Evolutionary conservation across 2,888 invertebrate genomes (phyloP), one percentile per base, ranked within the genome.

Genomic region (Tenthredo scrophulariae): DNA sequence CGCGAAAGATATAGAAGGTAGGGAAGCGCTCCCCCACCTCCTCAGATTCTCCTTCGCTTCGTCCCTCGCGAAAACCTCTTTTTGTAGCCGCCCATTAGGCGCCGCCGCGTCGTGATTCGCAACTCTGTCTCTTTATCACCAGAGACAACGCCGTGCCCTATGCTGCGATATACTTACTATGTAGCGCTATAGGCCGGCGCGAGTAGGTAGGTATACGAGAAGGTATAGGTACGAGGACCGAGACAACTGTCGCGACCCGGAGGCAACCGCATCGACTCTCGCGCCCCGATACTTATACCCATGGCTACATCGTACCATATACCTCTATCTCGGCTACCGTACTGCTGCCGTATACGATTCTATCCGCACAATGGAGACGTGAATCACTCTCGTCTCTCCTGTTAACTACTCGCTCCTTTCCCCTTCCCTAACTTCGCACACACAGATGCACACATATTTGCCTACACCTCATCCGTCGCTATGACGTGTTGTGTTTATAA

Each of bases 1-100:
- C 70, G 70, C 77, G 37, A 29, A 40, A 46, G 67, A 70, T 82
- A 84, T 15, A n/a, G 85, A 70, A 37, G 46, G 70, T 72, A 70
- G 79, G 70, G 67, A 43, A 58, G 62, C 40, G 33, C 37, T 50
- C 67, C 79, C 67, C 40, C 37, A 26, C 74, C 79, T 18, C 79
- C 58, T 37, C 13, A 33, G 1, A 9, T 46, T 46, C 46, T n/a
- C 18, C 37, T 22, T 79, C 62, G 65, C 50, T 26, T 33, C 33
- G 2, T 22, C 40, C 43, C 86, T 83, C 86, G 84, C 86, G 84
- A 85, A 67, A 84, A 84, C 88, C 90, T 91, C 91, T 90, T 91
- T 91, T 92, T 91, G 92, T 92, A 90, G 92, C 92, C 93, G 92
- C 92, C 93, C 91, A 93, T 93, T 92, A 92, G 93, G 91, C 93